Evolutionary conservation across 2,797 vertebrate species (phyloP), one percentile per base, ranked within the genome.

Genomic region (Cirrhinus mrigala): DNA sequence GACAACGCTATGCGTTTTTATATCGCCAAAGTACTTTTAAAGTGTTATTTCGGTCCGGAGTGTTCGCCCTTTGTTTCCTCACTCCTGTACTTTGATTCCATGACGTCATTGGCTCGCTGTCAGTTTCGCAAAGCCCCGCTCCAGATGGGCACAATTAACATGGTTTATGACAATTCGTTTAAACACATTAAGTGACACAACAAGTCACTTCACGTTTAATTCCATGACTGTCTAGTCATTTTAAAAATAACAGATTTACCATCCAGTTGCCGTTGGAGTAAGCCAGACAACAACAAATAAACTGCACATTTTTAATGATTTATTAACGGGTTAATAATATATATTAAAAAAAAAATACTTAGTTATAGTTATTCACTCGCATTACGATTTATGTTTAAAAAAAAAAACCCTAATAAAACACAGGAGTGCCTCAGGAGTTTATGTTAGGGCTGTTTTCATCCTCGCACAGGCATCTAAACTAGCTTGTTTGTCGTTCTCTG

Each of bases 91-190:
- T 93, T 79, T 88, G 91, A 92, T 95, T 96, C 94, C 95, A 95
- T 96, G 94, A 96, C 95, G 95, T 96, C 94, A 95, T 92, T 93
- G 91, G 87, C 90, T 92, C 93, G 92, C 91, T 80, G 76, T 85
- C 90, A 88, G 74, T 71, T 82, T 75, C 50, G 75, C 81, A 20
- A 81, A 83, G 11, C 85, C 3, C 69, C 22, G 79, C 78, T 81
- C 62, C 75, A 79, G 81, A 79, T 78, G 60, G 10, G 56, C 20
- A 18, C 5, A 40, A 7, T 52, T 37, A 44, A 15, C n/a, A 20
- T 4, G 16, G 1, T 79, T 64, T 79, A 79, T 48, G 10, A 0
- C 10, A 27, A 20, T 27, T 7, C 0, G 27, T 40, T 20, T 20
- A 27, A 58, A 71, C 15, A 1, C 4, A 15, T 56, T 12, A 44